Conservation (phyloP, 2,888 invertebrate species). For the Drosophila planitibia region DNA sequence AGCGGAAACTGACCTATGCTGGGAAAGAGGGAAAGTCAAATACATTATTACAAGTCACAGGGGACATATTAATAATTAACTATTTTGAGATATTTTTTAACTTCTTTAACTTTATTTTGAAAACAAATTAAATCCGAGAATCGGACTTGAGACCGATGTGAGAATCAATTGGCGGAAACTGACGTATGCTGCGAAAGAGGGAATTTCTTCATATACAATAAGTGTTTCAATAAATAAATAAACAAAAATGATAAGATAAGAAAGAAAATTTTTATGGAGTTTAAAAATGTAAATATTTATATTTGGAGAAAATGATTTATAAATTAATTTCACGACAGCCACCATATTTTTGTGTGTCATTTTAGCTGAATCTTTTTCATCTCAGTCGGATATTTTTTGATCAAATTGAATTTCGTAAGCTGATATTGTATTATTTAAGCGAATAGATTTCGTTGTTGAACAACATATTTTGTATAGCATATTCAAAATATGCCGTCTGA, state of each 20-base stretch:
- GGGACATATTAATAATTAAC: not conserved
- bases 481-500: not conserved
- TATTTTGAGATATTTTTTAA: not conserved
- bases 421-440: not conserved
- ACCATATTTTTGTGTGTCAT: not conserved
- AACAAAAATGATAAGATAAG: too few species aligned
- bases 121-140: not conserved
- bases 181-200: not conserved
- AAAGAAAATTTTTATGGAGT: not conserved
- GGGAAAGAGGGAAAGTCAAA: not conserved
- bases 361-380: not conserved
- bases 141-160: not conserved
- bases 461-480: not conserved
- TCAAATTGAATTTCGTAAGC: not conserved
- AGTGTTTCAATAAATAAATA: not conserved
- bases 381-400: not conserved
- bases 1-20: constrained; percentile 2
- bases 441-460: not conserved
- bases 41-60: not conserved
- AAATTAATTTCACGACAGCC: not conserved
- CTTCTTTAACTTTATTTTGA: not conserved
- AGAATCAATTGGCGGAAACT: not conserved
- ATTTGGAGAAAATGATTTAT: not conserved
- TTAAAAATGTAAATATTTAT: not conserved
- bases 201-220: not conserved